phyloP scores from a whole-genome alignment of 2,888 invertebrate species.

The Drosophila kambysellisi region DNA sequence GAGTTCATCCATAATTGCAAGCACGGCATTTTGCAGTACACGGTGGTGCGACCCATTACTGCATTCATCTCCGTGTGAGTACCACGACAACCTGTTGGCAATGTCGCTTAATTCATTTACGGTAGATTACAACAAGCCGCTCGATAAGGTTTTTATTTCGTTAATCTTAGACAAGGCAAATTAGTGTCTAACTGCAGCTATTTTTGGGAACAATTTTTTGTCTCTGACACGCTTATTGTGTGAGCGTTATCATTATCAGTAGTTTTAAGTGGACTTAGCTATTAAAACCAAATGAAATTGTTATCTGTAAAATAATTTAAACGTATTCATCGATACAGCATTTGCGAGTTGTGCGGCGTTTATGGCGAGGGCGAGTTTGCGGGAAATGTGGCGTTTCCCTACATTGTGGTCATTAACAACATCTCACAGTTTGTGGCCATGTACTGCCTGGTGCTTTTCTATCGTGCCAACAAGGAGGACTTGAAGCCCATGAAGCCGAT shows the following conservation, averaged over 20 bases:
- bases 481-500: conserved; percentile 96
- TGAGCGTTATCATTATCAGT: neutral
- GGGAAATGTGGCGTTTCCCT: conserved; percentile 94
- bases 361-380: conserved; percentile 97
- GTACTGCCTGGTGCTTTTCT: conserved; percentile 98
- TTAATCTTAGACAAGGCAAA: neutral
- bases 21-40: conserved; percentile 98
- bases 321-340: conserved; percentile 85
- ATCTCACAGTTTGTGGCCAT: conserved; percentile 97
- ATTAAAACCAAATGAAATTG: neutral
- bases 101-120: neutral
- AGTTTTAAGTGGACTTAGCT: neutral
- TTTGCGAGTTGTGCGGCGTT: conserved; percentile 93
- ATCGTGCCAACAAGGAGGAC: conserved; percentile 93
- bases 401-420: conserved; percentile 95
- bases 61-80: conserved; percentile 95
- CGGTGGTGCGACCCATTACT: conserved; percentile 95
- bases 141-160: neutral
- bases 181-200: neutral
- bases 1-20: conserved; percentile 97
- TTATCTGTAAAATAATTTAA: conserved; percentile 1
- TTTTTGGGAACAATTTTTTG: neutral
- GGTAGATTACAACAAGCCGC: neutral
- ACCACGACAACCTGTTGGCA: neutral
- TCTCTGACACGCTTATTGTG: neutral